Evolutionary conservation across 2,113 vertebrate genomes (phyloP), one percentile per base, ranked within the genome.

Genomic region (Sula dactylatra): DNA sequence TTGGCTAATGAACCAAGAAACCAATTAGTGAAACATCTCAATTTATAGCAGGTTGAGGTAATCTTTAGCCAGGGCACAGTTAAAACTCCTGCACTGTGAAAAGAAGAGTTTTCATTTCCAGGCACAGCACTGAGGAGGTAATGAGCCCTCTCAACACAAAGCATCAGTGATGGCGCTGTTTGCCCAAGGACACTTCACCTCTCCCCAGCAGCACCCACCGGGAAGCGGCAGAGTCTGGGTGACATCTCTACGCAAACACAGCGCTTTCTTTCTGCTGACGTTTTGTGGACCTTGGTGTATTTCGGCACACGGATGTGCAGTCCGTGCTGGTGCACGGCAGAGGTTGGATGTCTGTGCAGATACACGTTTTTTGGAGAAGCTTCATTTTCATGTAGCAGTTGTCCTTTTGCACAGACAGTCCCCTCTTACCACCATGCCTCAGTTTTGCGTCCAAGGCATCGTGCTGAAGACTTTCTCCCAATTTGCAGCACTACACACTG

Each of bases 1-100:
- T 77, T 92, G 71, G 84, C 87, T 96, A 97, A 96, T 92, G 96
- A 96, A 94, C 82, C 96, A 92, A 96, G 96, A 92, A 95, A 79
- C 86, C 93, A 97, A 93, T 96, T 95, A 96, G 96, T 21, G 73
- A 92, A 97, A 96, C 92, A 97, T 90, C 91, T 94, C 83, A 67
- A 61, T 96, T 92, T 91, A 88, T 40, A 49, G 86, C 83, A 79
- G 77, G 95, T 97, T 89, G 83, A 87, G 92, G 86, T 84, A 92
- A 94, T 92, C 92, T 93, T 94, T 69, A 94, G 94, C 90, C 88
- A 86, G 92, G 92, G 88, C 95, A 94, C 90, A 47, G 82, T 86
- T 95, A 94, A 86, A 94, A 86, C 77, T 79, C 65, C 40, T 64
- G 70, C 77, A 45, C 72, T 92, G 95, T 96, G 82, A 52, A 96